These are phyloP conservation scores for Drosophila ohnishii DNA, from an alignment of 1,140 invertebrate genomes.

Conservation along the genomic window DNA sequence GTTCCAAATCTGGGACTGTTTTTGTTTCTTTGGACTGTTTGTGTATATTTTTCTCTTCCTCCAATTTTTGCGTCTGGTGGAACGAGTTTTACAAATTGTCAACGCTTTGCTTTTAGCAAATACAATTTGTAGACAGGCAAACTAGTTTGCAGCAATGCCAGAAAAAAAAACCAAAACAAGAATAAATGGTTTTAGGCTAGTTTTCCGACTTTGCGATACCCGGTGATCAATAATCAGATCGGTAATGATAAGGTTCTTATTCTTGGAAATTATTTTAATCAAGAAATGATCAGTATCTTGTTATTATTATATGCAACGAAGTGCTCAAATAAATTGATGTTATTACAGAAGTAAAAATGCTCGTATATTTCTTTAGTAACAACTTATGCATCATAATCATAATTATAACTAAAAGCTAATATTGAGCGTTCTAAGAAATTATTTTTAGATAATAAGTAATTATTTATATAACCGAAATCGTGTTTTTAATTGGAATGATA, in stretches of 20 bases:
- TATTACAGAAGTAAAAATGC: no score
- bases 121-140: conserved; percentile 68
- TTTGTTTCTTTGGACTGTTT: conserved; percentile 20
- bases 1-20: conserved; percentile 28
- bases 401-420: neutral
- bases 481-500: neutral
- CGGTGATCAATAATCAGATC: conserved; percentile 24
- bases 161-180: conserved; percentile 37
- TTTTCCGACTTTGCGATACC: conserved; percentile 33
- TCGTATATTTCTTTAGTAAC: neutral
- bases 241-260: conserved; percentile 2
- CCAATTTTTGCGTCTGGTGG: conserved; percentile 56
- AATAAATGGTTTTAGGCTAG: conserved; percentile 18
- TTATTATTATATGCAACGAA: neutral
- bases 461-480: no score
- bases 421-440: neutral
- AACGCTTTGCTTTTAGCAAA: conserved; percentile 76
- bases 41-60: conserved; percentile 21
- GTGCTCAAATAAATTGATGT: no score
- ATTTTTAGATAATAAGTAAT: neutral
- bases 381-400: neutral
- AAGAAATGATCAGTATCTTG: conserved; percentile 4
- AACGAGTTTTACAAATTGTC: conserved; percentile 81
- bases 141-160: conserved; percentile 69
- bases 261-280: conserved; percentile 5